Evolutionary conservation across 2,797 vertebrate species (phyloP).

Genomic region (Scolopax bukidnonensis): DNA sequence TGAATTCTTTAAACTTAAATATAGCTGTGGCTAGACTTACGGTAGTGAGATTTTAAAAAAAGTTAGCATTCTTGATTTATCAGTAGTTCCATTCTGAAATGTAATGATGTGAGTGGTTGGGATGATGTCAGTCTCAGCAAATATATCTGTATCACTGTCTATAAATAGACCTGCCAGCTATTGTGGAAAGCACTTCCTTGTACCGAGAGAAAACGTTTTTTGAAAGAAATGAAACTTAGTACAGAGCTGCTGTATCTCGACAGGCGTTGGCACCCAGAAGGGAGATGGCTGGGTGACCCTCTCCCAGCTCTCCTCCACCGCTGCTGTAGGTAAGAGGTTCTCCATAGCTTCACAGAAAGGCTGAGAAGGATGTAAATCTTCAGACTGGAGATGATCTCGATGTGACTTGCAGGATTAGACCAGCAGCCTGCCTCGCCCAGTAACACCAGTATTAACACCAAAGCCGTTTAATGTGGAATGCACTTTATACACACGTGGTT

Average conservation of each 20-base stretch:
- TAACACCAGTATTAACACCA: neutral
- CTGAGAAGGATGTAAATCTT: neutral
- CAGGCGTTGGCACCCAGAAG: neutral
- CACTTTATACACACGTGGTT: rapidly evolving
- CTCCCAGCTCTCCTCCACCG: neutral
- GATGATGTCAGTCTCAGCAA: neutral
- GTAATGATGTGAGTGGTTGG: neutral
- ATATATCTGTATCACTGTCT: neutral
- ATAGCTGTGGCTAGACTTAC: neutral
- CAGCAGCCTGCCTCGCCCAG: neutral
- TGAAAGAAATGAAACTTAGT: neutral
- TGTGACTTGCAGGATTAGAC: neutral
- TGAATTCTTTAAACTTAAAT: neutral
- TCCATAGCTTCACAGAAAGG: rapidly evolving
- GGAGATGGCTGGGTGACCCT: rapidly evolving
- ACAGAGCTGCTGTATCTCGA: rapidly evolving
- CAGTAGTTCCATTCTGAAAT: neutral
- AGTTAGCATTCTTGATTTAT: neutral
- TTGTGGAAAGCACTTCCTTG: neutral
- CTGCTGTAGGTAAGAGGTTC: neutral
- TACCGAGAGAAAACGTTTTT: neutral
- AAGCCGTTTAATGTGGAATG: neutral
- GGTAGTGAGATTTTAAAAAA: neutral
- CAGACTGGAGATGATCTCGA: rapidly evolving
- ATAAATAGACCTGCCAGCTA: neutral